These are phyloP conservation scores for Drosophila saltans DNA, from an alignment of 1,140 invertebrate genomes.

Conservation along the genomic window DNA sequence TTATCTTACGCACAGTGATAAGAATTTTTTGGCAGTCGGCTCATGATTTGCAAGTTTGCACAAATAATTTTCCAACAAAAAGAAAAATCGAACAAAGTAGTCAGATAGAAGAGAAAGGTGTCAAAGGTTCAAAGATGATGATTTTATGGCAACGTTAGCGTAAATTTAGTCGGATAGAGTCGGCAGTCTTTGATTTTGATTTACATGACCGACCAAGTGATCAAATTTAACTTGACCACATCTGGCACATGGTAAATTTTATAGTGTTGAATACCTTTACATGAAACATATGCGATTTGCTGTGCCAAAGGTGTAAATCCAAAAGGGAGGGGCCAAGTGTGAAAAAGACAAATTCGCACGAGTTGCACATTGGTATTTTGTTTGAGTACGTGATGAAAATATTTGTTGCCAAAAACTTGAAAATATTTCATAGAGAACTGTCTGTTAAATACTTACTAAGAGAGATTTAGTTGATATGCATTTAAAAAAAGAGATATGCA, in stretches of 20 bases:
- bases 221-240: conserved; percentile 11
- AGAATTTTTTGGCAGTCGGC: conserved; percentile 76
- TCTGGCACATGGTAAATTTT: conserved; percentile 8
- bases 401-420: not conserved
- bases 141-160: conserved; percentile 65
- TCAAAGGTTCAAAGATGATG: not conserved
- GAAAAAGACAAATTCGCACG: not conserved
- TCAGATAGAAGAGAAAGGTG: not conserved
- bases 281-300: conserved; percentile 1
- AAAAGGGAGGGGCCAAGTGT: not conserved
- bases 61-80: conserved; percentile 43
- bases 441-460: too few species aligned
- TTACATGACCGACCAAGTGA: not conserved
- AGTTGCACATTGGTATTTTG: conserved; percentile 1
- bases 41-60: conserved; percentile 79
- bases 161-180: conserved; percentile 16
- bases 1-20: conserved; percentile 79
- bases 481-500: too few species aligned
- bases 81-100: not conserved
- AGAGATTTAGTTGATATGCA: too few species aligned
- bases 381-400: conserved; percentile 6
- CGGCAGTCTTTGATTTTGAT: not conserved
- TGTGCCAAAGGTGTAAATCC: not conserved
- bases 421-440: conserved; percentile 19
- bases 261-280: not conserved